Percentiles rank a stretch among this genome's conserved stretches.
Evolutionary conservation across 2,113 vertebrate genomes (phyloP).

Genomic region (Halcyon senegalensis): DNA sequence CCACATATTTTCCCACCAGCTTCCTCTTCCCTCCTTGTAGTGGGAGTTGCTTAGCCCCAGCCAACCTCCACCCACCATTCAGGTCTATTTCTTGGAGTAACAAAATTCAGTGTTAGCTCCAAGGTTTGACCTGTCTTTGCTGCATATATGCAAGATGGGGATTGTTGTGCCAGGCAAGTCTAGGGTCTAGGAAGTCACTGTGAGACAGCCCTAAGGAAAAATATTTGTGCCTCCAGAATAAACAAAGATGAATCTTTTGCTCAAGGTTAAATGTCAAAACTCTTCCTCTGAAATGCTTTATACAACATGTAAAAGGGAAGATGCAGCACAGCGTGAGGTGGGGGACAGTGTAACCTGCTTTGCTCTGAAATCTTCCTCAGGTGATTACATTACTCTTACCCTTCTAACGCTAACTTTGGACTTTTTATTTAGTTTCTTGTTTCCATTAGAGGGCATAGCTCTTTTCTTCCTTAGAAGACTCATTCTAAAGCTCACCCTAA

Average conservation of each 20-base stretch:
- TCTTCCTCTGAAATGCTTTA: neutral
- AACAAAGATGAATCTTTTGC: neutral
- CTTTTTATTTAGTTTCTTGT: neutral
- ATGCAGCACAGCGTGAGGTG: neutral
- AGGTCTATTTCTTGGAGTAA: neutral
- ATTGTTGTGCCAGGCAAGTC: neutral
- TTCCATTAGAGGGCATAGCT: neutral
- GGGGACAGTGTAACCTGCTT: neutral
- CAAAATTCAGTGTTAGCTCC: neutral
- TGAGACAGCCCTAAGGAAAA: neutral
- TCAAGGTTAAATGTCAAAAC: neutral
- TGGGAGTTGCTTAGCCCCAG: neutral
- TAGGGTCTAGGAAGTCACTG: neutral
- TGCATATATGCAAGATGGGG: neutral
- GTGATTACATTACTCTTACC: neutral
- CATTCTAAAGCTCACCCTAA: neutral
- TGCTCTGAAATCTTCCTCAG: neutral
- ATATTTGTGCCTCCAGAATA: neutral
- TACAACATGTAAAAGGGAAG: neutral
- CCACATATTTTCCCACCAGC: neutral
- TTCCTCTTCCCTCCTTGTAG: neutral
- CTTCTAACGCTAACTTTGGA: neutral
- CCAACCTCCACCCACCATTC: neutral
- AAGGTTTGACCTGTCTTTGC: neutral
- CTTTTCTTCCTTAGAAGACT: neutral